Base-by-base conservation (phyloP, 2,797 vertebrate genomes). In the Eptatretus atami region DNA sequence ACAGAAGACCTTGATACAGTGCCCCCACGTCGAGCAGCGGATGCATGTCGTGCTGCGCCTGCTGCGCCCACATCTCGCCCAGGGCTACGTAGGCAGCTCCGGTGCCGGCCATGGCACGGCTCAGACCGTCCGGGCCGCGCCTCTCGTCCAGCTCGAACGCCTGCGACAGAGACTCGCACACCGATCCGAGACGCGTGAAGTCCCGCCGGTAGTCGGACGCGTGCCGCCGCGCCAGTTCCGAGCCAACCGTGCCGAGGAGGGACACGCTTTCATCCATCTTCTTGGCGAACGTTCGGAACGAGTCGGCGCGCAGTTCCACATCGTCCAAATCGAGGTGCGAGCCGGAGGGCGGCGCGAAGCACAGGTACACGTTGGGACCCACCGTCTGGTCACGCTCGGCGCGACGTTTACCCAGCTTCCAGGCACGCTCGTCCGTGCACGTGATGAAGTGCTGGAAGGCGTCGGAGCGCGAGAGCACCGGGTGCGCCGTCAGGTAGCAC, bases 401-500 rank as follows among this genome's bases (percentile, higher is more conserved):
- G 73, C 86, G 90, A 69, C 92, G 77, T 69, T 98, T 98, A 1
- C 92, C 92, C 67, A 81, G 84, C 66, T 98, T 98, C 92, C 92
- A 98, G 65, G 84, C 76, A 71, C 95, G 94, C 73, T 95, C 87
- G 1, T 93, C 90, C 0, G 81, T 78, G 69, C 90, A 98, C 64
- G 78, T 81, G 65, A 98, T 78, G 71, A 98, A 96, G 72, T 96
- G 92, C 72, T 90, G 85, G 75, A 98, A 98, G 15, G 84, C 90
- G 1, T 98, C 86, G 0, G 86, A 96, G 67, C 78, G 77, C 15
- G 86, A 75, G 70, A 96, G 74, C 64, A 96, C 82, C 0, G 92
- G 92, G 72, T 98, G 86, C 71, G 84, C 93, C 70, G 81, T 85
- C 92, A 98, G 95, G 70, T 98, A 88, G 75, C 85, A 85, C 87